phyloP scores from a whole-genome alignment of 1,140 invertebrate genomes.

The Zaprionus tsacasi region DNA sequence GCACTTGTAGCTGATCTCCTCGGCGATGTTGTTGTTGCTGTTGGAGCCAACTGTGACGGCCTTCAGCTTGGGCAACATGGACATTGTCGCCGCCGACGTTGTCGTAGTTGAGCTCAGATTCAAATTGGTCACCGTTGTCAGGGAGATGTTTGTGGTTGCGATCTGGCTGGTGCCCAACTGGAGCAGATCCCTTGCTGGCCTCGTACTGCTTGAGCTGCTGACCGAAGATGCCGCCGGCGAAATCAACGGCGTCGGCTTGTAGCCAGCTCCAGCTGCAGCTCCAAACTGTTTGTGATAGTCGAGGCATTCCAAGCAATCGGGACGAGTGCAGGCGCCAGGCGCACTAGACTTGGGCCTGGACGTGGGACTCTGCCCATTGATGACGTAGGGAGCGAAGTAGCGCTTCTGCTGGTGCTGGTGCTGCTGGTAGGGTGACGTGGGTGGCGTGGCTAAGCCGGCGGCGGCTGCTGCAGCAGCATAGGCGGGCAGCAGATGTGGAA shows the following conservation, averaged over 20 bases:
- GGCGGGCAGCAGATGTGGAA: constrained; percentile 70
- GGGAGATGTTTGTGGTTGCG: constrained; percentile 58
- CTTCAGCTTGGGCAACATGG: constrained; percentile 29
- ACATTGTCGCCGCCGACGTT: constrained; percentile 3
- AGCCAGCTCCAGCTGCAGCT: constrained; percentile 40
- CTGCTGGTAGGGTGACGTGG: constrained; percentile 66
- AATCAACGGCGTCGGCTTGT: constrained; percentile 55
- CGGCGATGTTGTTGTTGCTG: constrained; percentile 37
- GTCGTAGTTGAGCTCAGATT: constrained; percentile 44
- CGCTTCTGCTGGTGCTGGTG: constrained; percentile 60
- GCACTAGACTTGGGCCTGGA: constrained; percentile 17
- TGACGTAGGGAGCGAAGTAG: constrained; percentile 76
- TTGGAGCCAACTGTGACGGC: neutral
- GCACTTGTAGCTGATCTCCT: constrained; percentile 81
- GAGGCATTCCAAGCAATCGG: constrained; percentile 66
- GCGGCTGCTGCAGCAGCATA: constrained; percentile 70
- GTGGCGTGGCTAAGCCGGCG: constrained; percentile 59
- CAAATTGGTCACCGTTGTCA: constrained; percentile 71
- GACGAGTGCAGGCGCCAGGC: constrained; percentile 49
- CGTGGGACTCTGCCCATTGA: constrained; percentile 50
- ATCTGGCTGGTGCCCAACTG: constrained; percentile 18
- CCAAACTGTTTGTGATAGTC: constrained; percentile 68
- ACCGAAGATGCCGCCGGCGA: constrained; percentile 69
- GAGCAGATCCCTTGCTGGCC: constrained; percentile 41
- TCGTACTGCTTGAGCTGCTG: constrained; percentile 61